These are phyloP conservation scores for Tethea ocularis DNA, from an alignment of 2,888 invertebrate genomes.

Conservation along the genomic window DNA sequence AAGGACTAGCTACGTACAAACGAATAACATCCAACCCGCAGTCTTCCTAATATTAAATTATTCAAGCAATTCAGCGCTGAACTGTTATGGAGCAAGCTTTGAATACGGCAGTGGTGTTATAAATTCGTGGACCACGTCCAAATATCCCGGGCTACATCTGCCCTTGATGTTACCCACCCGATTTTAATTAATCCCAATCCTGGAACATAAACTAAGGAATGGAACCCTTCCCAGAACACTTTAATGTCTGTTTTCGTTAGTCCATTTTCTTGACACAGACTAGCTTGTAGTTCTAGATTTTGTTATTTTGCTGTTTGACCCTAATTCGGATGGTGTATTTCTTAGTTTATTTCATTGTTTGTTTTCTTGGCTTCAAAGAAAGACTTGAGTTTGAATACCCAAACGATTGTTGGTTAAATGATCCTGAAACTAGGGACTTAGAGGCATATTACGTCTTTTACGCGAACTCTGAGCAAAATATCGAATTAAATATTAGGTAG, in stretches of 20 bases:
- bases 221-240: background rate
- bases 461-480: too few relatives aligned
- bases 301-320: background rate
- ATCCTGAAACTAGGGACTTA: too few relatives aligned
- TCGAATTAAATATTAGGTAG: too few relatives aligned
- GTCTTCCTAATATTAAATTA: conserved; percentile 5
- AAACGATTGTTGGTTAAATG: too few relatives aligned
- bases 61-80: conserved; percentile 4
- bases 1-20: background rate
- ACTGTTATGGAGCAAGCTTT: conserved; percentile 4
- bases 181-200: conserved; percentile 1
- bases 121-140: conserved; percentile 5
- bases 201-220: background rate
- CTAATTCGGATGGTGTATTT: background rate
- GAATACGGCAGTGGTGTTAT: conserved; percentile 3
- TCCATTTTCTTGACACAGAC: background rate
- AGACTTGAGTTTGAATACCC: too few relatives aligned
- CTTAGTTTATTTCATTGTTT: too few relatives aligned
- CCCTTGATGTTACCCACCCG: conserved; percentile 3
- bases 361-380: too few relatives aligned
- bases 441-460: too few relatives aligned
- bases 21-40: background rate
- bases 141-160: conserved; percentile 3
- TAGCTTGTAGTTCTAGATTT: background rate
- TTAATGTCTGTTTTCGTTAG: background rate